phyloP scores from a whole-genome alignment of 37 sponge, comb jelly and placozoan genomes.

The Dysidea cf. avara region DNA sequence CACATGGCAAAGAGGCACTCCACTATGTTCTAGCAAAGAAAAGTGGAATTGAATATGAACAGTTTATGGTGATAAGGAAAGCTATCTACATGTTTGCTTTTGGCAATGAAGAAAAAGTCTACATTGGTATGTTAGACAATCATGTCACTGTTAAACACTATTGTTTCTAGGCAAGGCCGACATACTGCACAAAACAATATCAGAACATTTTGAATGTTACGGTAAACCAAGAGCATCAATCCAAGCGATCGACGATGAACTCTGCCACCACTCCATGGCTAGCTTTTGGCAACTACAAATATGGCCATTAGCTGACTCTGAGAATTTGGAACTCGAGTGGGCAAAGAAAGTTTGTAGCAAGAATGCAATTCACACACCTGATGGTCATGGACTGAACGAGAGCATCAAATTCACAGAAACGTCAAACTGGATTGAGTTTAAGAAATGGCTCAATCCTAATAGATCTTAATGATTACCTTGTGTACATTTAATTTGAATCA shows the following conservation, averaged over 20 bases:
- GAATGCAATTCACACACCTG: constrained; percentile 39
- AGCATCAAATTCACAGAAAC: constrained; percentile 38
- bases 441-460: constrained; percentile 68
- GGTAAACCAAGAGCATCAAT: constrained; percentile 53
- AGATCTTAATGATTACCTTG: too few species aligned
- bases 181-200: constrained; percentile 50
- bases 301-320: constrained; percentile 17
- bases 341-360: constrained; percentile 55
- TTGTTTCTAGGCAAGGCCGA: constrained; percentile 69
- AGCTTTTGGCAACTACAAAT: constrained; percentile 55
- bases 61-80: constrained; percentile 28
- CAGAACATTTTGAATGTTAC: constrained; percentile 68
- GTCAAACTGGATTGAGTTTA: constrained; percentile 44
- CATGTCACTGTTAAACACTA: too few species aligned
- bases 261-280: constrained; percentile 67
- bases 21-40: constrained; percentile 63
- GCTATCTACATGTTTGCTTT: constrained; percentile 58
- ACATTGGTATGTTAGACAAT: too few species aligned
- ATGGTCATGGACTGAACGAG: constrained; percentile 43
- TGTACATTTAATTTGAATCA: too few species aligned
- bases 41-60: constrained; percentile 25
- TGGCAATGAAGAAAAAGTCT: constrained; percentile 58
- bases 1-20: constrained; percentile 61
- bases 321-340: constrained; percentile 70
- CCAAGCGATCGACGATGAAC: constrained; percentile 72